Evolutionary conservation across 2,797 vertebrate species (phyloP).

Genomic region (Darevskia mixta): DNA sequence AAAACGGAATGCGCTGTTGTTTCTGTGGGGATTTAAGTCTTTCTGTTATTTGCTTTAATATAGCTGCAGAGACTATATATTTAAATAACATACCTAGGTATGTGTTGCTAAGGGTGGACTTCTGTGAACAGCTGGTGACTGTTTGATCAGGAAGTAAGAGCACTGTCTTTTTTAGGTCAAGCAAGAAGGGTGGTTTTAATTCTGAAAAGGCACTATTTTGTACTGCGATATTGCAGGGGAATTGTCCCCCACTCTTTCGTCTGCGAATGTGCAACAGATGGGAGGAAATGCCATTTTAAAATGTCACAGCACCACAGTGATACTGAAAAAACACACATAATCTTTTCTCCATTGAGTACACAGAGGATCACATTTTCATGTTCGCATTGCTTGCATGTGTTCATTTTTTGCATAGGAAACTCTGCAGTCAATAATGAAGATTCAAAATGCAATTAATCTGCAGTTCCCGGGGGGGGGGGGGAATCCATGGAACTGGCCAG

Average conservation of each 20-base stretch:
- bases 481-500: neutral
- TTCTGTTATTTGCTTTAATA: neutral
- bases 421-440: neutral
- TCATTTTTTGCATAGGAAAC: slow-evolving; percentile 30
- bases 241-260: slow-evolving; percentile 65
- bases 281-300: slow-evolving; percentile 77
- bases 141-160: neutral
- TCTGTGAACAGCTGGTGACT: fast-evolving
- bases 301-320: slow-evolving; percentile 69
- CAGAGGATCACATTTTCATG: neutral
- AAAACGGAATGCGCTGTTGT: slow-evolving; percentile 31
- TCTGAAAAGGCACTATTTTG: slow-evolving; percentile 38
- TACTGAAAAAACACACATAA: slow-evolving; percentile 66
- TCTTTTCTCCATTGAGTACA: slow-evolving; percentile 65
- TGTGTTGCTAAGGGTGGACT: neutral
- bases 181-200: neutral
- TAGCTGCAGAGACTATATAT: neutral
- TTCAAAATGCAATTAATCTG: neutral
- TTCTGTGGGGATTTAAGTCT: slow-evolving; percentile 44
- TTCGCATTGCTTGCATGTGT: neutral
- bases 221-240: slow-evolving; percentile 51
- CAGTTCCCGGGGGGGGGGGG: neutral
- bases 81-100: neutral
- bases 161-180: slow-evolving; percentile 11
- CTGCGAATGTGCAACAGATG: slow-evolving; percentile 73